A percentile compares a stretch with the other conserved stretches of the same genome.
These are phyloP conservation scores for Phania funesta DNA, from an alignment of 2,888 invertebrate species.

Conservation along the genomic window DNA sequence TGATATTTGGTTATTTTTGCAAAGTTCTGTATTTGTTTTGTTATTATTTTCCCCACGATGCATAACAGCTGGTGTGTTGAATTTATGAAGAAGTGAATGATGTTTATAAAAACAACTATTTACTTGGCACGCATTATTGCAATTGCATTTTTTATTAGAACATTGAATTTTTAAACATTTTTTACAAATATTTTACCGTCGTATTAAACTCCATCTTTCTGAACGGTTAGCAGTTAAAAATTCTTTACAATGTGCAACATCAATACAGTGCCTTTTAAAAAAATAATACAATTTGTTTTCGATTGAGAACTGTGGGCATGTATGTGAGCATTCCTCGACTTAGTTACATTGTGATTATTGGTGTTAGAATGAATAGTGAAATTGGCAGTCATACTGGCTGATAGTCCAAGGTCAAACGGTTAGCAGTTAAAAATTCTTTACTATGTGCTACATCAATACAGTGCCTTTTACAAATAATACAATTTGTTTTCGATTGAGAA, in stretches of 20 bases:
- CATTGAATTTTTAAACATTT: constrained; percentile 1
- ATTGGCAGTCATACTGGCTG: constrained; percentile 15
- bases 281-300: neutral
- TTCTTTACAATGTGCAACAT: constrained; percentile 15
- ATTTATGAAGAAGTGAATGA: constrained; percentile 34
- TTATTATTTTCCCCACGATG: neutral
- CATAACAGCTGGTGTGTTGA: constrained; percentile 13
- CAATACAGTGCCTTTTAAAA: neutral
- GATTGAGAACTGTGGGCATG: neutral
- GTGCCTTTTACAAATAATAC: no score
- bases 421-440: no score
- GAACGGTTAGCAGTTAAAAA: constrained; percentile 15
- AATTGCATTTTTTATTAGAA: constrained; percentile 7
- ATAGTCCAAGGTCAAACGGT: constrained; percentile 34
- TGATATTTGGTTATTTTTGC: no score
- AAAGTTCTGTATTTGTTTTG: neutral
- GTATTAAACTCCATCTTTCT: constrained; percentile 22
- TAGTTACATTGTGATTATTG: neutral
- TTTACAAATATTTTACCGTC: constrained; percentile 23
- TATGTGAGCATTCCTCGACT: constrained; percentile 3
- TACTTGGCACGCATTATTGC: neutral
- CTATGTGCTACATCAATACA: no score
- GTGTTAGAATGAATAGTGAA: neutral
- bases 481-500: no score
- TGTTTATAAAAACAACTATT: constrained; percentile 35